Base-by-base conservation (phyloP, 1,140 invertebrate species). In the Muscidifurax raptorellus region DNA sequence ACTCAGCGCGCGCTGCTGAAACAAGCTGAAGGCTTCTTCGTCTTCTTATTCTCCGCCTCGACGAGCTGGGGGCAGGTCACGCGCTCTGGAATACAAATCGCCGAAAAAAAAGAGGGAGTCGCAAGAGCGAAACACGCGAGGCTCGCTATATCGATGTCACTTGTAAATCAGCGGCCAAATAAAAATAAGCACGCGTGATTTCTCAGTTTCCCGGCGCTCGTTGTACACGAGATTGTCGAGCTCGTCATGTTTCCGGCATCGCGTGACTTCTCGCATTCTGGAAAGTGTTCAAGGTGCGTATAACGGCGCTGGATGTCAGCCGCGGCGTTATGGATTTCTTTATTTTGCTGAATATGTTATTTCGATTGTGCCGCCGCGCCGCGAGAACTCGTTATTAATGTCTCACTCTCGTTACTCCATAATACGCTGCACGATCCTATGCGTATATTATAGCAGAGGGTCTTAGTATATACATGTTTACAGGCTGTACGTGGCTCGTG, bases 241-340 rank as follows among this genome's bases (percentile, higher is more conserved):
- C 22, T 28, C 66, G 9, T 69, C 71, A 22, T 22, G 40, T 47
- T 75, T 75, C 72, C 72, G 72, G n/a, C 4, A n/a, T 75, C n/a
- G 72, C 72, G 72, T 75, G 72, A 75, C 72, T 44, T 40, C 13
- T 69, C 25, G 27, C 66, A 69, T 69, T 69, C 28, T 69, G 25
- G 66, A 69, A 28, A 30, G 66, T 10, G 27, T 10, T 12, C 28
- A 28, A 59, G 15, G 52, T 59, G 52, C 18, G 18, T 59, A 59
- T 59, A 59, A 59, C 18, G 52, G 44, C 44, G 44, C 12, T 10
- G 44, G 4, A 18, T 47, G 15, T 47, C 44, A 47, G 13, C 15
- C 44, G 13, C 44, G 15, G 13, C 15, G 44, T 47, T 47, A 47
- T 47, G 15, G 44, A 47, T 47, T 13, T 47, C 44, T 47, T 47